Conservation (phyloP, 2,888 invertebrate genomes). For the Strigamia transsilvanica region DNA sequence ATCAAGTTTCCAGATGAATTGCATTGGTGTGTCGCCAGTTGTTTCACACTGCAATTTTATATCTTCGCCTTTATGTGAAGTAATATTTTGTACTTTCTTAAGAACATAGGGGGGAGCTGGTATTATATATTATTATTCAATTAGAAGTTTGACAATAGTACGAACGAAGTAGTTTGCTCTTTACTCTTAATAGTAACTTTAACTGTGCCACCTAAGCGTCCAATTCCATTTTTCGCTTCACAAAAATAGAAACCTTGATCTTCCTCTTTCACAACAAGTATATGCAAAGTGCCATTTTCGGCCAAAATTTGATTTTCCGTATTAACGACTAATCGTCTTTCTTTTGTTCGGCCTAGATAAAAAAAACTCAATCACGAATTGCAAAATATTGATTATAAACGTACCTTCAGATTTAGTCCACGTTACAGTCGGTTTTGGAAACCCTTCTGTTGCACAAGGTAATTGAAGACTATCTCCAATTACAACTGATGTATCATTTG, state of each 20-base stretch:
- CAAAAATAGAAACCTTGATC: conserved; percentile 56
- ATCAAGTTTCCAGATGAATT: conserved; percentile 62
- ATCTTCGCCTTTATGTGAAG: conserved; percentile 61
- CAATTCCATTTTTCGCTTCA: conserved; percentile 56
- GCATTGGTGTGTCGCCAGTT: conserved; percentile 63
- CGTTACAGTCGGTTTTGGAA: conserved; percentile 54
- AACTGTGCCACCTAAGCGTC: conserved; percentile 34
- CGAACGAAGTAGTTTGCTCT: too few relatives aligned
- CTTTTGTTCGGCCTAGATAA: neutral
- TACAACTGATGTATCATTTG: conserved; percentile 56
- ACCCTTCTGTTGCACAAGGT: conserved; percentile 54
- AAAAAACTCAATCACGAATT: too few relatives aligned
- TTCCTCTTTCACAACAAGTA: conserved; percentile 54
- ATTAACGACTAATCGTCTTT: neutral
- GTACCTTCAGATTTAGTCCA: conserved; percentile 54
- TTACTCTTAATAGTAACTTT: conserved; percentile 26
- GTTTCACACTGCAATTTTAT: conserved; percentile 63
- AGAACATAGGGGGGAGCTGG: neutral
- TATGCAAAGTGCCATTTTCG: conserved; percentile 55
- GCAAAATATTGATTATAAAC: neutral
- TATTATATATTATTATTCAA: neutral
- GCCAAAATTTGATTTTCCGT: neutral
- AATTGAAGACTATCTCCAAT: conserved; percentile 54
- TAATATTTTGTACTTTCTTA: conserved; percentile 59
- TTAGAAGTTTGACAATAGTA: neutral